Conservation (phyloP, 2,797 vertebrate genomes). For the Myotis myotis region DNA sequence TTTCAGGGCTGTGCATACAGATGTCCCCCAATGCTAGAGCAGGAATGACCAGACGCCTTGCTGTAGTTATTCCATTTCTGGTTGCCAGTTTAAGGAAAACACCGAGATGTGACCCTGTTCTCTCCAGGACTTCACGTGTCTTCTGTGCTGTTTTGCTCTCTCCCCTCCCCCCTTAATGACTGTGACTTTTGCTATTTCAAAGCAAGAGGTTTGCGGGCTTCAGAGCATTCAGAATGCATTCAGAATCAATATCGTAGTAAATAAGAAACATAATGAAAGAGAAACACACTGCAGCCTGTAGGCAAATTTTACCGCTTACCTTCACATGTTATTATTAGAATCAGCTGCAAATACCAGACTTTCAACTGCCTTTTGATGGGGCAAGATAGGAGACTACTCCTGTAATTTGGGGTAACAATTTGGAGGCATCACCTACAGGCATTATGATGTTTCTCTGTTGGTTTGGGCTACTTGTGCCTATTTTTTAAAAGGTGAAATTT, state of each 20-base stretch:
- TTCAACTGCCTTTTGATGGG: background rate
- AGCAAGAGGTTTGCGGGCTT: conserved; percentile 39
- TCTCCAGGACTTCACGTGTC: background rate
- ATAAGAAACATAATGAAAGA: conserved; percentile 68
- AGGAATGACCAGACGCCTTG: background rate
- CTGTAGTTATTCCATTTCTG: background rate
- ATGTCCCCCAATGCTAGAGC: background rate
- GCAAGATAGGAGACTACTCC: background rate
- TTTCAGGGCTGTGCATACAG: background rate
- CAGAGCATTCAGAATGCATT: conserved; percentile 61
- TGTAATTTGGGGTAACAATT: background rate
- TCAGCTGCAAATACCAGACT: conserved; percentile 3
- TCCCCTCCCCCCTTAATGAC: background rate
- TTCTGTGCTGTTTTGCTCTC: background rate
- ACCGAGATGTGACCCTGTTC: background rate
- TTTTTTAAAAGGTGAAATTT: conserved; percentile 12
- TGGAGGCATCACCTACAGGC: background rate
- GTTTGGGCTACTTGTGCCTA: background rate
- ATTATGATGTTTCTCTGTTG: background rate
- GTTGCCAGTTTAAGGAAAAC: conserved; percentile 7
- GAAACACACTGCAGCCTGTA: conserved; percentile 51
- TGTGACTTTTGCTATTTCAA: conserved; percentile 58
- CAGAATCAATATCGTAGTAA: conserved; percentile 68
- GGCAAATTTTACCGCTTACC: conserved; percentile 63
- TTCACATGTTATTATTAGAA: conserved; percentile 57